phyloP scores from a whole-genome alignment of 2,113 vertebrate species.

The Vombatus ursinus region DNA sequence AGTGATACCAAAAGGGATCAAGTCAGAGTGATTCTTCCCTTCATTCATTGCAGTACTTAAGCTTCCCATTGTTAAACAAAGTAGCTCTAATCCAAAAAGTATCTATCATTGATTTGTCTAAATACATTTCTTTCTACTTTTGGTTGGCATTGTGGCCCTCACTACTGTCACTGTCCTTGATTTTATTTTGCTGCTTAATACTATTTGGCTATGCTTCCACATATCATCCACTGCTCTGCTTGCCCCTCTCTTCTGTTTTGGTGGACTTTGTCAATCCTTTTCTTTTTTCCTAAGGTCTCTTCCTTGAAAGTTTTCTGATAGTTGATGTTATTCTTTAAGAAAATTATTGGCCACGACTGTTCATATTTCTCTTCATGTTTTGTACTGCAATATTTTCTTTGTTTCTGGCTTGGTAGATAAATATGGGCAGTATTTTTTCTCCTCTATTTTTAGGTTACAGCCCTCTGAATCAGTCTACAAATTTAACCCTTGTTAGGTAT shows the following conservation, averaged over 20 bases:
- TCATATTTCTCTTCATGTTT: neutral
- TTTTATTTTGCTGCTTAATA: neutral
- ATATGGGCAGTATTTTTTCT: neutral
- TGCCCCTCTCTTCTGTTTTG: too few species aligned
- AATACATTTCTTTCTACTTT: neutral
- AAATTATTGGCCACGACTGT: neutral
- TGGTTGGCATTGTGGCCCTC: neutral
- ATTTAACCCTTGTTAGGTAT: neutral
- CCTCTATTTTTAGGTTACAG: neutral
- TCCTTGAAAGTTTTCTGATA: neutral
- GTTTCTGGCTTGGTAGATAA: neutral
- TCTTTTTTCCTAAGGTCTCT: neutral
- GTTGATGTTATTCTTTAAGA: neutral
- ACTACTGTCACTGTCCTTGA: neutral
- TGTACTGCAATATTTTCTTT: neutral
- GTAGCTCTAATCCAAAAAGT: too few species aligned
- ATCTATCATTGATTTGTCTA: neutral
- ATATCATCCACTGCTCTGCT: too few species aligned
- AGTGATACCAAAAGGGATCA: too few species aligned
- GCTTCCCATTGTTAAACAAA: too few species aligned
- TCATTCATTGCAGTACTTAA: too few species aligned
- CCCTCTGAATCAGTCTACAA: neutral
- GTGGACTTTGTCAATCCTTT: too few species aligned
- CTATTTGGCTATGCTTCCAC: neutral
- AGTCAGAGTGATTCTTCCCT: too few species aligned